Conservation (phyloP, 2,113 vertebrate genomes). For the Loxodonta africana region DNA sequence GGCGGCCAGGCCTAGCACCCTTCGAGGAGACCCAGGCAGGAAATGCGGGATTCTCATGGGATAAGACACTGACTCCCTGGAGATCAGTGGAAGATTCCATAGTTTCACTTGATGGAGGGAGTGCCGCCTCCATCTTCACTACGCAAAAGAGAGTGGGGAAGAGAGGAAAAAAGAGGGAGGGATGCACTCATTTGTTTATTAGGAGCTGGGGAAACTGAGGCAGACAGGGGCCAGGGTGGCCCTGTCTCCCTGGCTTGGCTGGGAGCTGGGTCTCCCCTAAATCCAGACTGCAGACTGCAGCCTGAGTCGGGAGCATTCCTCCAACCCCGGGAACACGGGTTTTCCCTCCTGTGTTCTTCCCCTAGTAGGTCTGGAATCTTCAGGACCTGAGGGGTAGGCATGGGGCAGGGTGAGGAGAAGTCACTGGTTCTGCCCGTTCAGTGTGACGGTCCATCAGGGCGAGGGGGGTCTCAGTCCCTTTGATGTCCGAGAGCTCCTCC, state of each 20-base stretch:
- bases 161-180: not conserved
- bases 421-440: not conserved
- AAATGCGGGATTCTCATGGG: not conserved
- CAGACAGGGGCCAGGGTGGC: not conserved
- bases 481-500: not conserved
- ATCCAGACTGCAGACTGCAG: too few species aligned
- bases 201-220: not conserved
- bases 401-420: not conserved
- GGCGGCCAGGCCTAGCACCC: accelerated
- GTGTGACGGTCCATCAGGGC: not conserved
- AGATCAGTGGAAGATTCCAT: not conserved
- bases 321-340: not conserved
- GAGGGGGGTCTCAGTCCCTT: not conserved
- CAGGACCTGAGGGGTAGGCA: not conserved
- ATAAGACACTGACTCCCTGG: not conserved
- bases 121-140: accelerated
- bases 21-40: accelerated
- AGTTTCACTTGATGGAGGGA: not conserved
- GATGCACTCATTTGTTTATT: not conserved
- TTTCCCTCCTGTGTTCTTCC: not conserved
- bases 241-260: not conserved
- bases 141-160: not conserved
- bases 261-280: too few species aligned
- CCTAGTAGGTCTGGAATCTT: not conserved
- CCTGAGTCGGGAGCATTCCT: accelerated